Conservation (phyloP, 2,888 invertebrate species). For the Noctua fimbriata region DNA sequence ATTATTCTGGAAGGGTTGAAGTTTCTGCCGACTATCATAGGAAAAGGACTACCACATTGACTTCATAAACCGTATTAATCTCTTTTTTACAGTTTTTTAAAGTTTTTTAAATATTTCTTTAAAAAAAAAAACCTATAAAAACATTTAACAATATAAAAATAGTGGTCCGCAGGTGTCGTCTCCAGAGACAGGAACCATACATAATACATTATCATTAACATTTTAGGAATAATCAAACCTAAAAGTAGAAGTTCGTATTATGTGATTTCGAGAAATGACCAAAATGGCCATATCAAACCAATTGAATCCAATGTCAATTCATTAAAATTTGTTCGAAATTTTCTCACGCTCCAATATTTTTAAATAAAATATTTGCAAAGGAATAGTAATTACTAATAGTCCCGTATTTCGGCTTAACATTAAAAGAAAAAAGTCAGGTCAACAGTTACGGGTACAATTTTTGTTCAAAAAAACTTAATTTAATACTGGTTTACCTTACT, state of each 20-base stretch:
- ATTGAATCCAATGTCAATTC: conserved; percentile 35
- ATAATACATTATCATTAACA: background rate
- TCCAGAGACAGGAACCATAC: too few relatives aligned
- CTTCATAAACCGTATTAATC: too few relatives aligned
- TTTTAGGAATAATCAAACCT: background rate
- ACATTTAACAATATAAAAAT: too few relatives aligned
- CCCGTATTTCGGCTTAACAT: background rate
- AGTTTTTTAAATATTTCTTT: too few relatives aligned
- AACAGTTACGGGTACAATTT: background rate
- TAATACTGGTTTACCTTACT: conserved; percentile 32
- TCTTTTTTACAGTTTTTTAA: too few relatives aligned
- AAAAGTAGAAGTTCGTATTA: background rate
- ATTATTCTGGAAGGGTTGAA: too few relatives aligned
- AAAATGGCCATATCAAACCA: background rate
- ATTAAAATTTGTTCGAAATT: background rate
- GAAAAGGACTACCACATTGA: too few relatives aligned
- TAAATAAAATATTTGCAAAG: conserved; percentile 2
- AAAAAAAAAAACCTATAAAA: too few relatives aligned
- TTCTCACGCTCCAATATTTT: conserved; percentile 41
- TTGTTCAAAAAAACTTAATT: conserved; percentile 1
- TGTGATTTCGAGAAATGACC: background rate
- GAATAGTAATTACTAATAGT: background rate
- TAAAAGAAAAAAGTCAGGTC: conserved; percentile 12
- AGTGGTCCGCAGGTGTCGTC: too few relatives aligned
- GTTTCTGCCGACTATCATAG: too few relatives aligned